A percentile compares a stretch with the other conserved stretches of the same genome.
Evolutionary conservation across 2,113 vertebrate genomes (phyloP).

Genomic region (Cichladusa arquata): DNA sequence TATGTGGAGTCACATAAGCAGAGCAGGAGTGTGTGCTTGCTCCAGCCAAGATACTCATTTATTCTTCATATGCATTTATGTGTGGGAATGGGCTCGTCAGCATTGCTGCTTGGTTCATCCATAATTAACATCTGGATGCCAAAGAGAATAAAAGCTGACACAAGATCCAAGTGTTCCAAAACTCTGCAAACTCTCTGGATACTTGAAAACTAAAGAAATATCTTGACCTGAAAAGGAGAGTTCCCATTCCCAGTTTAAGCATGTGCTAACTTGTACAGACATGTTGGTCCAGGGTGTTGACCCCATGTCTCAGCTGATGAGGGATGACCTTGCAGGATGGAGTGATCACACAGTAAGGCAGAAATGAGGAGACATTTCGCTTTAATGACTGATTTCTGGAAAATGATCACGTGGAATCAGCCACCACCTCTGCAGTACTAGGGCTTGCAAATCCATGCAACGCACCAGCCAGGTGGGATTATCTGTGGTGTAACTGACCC

Average conservation of each 20-base stretch:
- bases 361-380: background rate
- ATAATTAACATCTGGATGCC: conserved; percentile 27
- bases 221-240: background rate
- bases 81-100: background rate
- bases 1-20: background rate
- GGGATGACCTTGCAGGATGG: background rate
- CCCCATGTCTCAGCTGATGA: background rate
- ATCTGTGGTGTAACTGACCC: background rate
- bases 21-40: background rate
- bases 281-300: background rate
- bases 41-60: background rate
- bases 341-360: background rate
- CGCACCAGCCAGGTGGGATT: background rate
- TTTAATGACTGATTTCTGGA: background rate
- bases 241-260: background rate
- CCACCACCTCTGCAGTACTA: background rate
- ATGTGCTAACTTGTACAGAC: background rate
- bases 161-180: background rate
- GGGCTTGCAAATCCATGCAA: background rate
- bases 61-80: background rate
- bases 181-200: background rate
- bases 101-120: rapidly evolving
- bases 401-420: background rate
- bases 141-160: background rate
- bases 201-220: background rate